Evolutionary conservation across 2,113 vertebrate genomes (phyloP).

Genomic region (Callithrix jacchus): DNA sequence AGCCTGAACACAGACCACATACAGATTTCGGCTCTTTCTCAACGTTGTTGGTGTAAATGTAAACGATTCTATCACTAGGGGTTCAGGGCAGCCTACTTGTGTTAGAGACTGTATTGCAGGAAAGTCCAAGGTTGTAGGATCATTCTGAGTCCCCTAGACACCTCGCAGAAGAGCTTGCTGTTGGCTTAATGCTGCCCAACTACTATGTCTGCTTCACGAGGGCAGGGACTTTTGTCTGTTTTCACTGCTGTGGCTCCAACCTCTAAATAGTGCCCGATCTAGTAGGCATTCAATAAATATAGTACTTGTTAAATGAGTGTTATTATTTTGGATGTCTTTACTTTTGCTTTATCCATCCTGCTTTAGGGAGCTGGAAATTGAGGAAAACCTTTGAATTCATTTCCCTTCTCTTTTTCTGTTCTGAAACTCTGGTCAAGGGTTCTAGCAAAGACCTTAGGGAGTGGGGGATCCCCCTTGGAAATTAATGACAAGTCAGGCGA

Average conservation of each 20-base stretch:
- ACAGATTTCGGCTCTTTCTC: background rate
- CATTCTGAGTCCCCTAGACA: background rate
- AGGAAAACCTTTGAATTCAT: background rate
- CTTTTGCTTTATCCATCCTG: background rate
- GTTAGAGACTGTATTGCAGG: too few species aligned
- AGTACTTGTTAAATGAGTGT: background rate
- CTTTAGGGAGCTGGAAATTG: background rate
- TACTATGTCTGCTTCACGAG: accelerated
- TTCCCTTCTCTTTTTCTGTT: background rate
- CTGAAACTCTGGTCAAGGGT: background rate
- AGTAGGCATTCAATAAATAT: background rate
- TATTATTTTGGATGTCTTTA: background rate
- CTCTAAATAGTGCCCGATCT: background rate
- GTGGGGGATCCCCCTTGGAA: background rate
- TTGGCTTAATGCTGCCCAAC: background rate
- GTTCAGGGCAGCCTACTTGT: background rate
- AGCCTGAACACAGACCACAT: background rate
- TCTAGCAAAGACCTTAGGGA: background rate
- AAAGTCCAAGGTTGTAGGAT: too few species aligned
- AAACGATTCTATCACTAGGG: background rate
- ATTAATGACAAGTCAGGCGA: background rate
- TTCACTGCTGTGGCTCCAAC: background rate
- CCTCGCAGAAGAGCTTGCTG: too few species aligned
- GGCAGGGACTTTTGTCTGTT: background rate
- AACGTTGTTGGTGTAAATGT: background rate